Evolutionary conservation across 2,113 vertebrate genomes (phyloP).

Genomic region (Cricetomys ansorgei): DNA sequence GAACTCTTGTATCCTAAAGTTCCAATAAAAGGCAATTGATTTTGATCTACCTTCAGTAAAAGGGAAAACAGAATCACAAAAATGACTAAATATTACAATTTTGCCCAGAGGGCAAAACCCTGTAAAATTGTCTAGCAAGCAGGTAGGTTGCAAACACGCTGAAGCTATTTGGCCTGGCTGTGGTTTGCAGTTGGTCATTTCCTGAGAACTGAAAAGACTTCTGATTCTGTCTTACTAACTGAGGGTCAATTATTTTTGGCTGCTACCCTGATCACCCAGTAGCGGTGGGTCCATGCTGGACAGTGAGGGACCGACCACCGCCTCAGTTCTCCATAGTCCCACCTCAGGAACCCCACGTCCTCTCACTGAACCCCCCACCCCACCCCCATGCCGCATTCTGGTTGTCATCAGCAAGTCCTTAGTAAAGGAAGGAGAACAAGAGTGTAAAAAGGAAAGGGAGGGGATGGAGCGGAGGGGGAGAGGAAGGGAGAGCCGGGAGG

Average conservation of each 20-base stretch:
- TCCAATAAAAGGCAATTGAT: not conserved
- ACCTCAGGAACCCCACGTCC: no score
- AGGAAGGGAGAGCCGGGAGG: rapidly evolving
- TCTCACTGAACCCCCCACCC: not conserved
- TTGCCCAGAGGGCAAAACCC: slow-evolving; percentile 15
- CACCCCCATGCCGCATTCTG: no score
- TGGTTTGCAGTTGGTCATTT: not conserved
- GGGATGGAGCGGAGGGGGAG: rapidly evolving
- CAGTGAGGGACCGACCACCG: not conserved
- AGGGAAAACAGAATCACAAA: not conserved
- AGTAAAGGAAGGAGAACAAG: not conserved
- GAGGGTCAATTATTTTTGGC: not conserved
- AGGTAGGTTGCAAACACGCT: not conserved
- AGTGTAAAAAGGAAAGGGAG: not conserved
- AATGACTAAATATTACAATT: not conserved
- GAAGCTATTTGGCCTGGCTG: not conserved
- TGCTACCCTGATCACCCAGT: no score
- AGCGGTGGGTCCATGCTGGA: not conserved
- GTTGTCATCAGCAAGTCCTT: no score
- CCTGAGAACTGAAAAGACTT: not conserved
- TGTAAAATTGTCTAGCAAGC: not conserved
- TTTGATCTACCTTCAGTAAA: not conserved
- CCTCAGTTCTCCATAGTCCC: not conserved
- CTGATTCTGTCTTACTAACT: not conserved
- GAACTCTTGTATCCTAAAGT: not conserved